These are phyloP conservation scores for Pseudolycoriella hygida DNA, from an alignment of 2,888 invertebrate genomes.

Conservation along the genomic window DNA sequence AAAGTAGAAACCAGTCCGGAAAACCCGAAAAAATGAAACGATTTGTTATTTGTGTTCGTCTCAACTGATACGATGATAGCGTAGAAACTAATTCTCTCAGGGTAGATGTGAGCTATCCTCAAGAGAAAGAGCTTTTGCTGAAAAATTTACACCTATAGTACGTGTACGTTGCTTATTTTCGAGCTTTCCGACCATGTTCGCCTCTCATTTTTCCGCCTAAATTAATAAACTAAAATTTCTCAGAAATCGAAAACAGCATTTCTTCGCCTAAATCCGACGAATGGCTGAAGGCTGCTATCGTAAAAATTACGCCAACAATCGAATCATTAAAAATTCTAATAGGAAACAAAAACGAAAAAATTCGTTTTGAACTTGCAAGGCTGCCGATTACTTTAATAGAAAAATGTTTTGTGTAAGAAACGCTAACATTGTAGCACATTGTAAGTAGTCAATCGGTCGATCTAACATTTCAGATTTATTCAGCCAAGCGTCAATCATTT, in stretches of 20 bases:
- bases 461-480: background rate
- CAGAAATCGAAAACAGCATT: constrained; percentile 9
- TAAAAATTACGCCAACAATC: constrained; percentile 18
- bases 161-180: too few relatives aligned
- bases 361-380: constrained; percentile 43
- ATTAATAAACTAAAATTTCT: constrained; percentile 13
- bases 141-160: background rate
- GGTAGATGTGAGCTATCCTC: background rate
- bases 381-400: constrained; percentile 37
- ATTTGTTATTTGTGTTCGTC: background rate
- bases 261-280: constrained; percentile 12
- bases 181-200: too few relatives aligned
- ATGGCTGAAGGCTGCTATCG: constrained; percentile 28
- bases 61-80: background rate
- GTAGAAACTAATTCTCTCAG: background rate
- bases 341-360: constrained; percentile 39
- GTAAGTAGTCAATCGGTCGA: background rate
- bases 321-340: constrained; percentile 34
- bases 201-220: too few relatives aligned
- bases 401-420: constrained; percentile 45
- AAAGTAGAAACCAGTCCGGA: too few relatives aligned
- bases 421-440: background rate
- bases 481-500: constrained; percentile 36
- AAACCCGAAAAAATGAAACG: background rate
- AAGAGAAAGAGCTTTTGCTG: background rate